Conservation (phyloP, 2,888 invertebrate species). For the Adela reaumurella region DNA sequence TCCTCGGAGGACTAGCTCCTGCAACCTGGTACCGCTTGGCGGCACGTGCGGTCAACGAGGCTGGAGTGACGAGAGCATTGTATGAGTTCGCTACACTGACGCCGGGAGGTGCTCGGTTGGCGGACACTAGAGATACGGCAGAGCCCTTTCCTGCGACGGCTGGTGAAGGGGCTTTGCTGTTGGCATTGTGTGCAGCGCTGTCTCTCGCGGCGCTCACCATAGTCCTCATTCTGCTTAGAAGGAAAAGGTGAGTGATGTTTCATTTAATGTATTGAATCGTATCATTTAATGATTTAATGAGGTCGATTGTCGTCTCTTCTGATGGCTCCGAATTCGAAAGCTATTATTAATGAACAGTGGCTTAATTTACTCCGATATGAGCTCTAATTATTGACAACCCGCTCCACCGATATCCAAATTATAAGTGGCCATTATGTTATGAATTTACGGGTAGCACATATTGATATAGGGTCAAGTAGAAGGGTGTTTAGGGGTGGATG, state of each 20-base stretch:
- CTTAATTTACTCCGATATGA: no score
- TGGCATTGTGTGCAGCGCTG: constrained; percentile 55
- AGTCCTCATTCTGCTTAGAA: constrained; percentile 55
- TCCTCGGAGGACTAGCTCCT: background rate
- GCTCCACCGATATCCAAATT: no score
- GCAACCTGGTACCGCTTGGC: constrained; percentile 52
- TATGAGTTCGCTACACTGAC: constrained; percentile 58
- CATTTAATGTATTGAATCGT: no score
- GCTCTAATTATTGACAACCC: no score
- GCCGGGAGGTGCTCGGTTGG: constrained; percentile 44
- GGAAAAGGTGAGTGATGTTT: constrained; percentile 39
- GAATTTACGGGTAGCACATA: no score
- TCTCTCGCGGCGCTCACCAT: constrained; percentile 54
- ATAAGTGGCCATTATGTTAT: no score
- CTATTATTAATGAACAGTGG: no score
- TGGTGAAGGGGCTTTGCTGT: constrained; percentile 39
- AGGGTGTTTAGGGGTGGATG: no score
- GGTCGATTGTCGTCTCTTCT: no score
- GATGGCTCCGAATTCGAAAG: no score
- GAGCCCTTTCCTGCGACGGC: constrained; percentile 47
- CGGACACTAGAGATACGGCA: constrained; percentile 44
- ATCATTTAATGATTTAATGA: background rate
- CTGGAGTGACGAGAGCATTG: constrained; percentile 58
- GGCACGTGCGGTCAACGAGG: constrained; percentile 59
- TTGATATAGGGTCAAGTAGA: no score